Evolutionary conservation across 2,797 vertebrate species (phyloP), one percentile per base, ranked within the genome.

Genomic region (Discoglossus pictus): DNA sequence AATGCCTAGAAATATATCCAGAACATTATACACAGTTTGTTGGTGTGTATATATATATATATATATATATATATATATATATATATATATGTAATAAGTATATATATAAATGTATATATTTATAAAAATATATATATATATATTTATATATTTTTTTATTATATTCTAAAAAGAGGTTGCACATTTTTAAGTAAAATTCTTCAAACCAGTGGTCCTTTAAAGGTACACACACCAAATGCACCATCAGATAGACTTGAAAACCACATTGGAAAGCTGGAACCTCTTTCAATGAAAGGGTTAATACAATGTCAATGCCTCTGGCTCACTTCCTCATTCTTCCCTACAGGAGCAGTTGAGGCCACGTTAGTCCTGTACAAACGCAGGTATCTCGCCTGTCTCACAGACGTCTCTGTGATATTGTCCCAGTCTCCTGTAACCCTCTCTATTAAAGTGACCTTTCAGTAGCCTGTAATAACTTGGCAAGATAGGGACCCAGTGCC

Each of bases 391-490:
- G 10, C 39, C 6, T 20, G 40, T 59, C 24, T 27, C 39, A 13
- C 23, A 20, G 20, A 15, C 6, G 6, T 36, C 24, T 51, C 15
- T n/a, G n/a, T 11, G 17, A 44, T 59, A 50, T 35, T 4, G 11
- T 31, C 15, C 11, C 36, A 36, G 16, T 51, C 36, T 52, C 27
- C 47, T 52, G 55, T 68, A 52, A 65, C 31, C 7, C 25, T 36
- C 51, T 67, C 59, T 27, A 15, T 7, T 6, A 25, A 15, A 16
- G 12, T 5, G 16, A 52, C 17, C 23, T 52, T 42, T 36, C 1
- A 10, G 36, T 31, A 27, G 39, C 27, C 56, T 61, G 56, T 25
- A 44, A 69, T 54, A 69, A 62, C 67, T 65, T 11, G 16, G 35
- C 8, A 47, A n/a, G 42, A 48, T n/a, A 17, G 11, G 12, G 11